Conservation (phyloP, 2,888 invertebrate genomes). For the Tyria jacobaeae region DNA sequence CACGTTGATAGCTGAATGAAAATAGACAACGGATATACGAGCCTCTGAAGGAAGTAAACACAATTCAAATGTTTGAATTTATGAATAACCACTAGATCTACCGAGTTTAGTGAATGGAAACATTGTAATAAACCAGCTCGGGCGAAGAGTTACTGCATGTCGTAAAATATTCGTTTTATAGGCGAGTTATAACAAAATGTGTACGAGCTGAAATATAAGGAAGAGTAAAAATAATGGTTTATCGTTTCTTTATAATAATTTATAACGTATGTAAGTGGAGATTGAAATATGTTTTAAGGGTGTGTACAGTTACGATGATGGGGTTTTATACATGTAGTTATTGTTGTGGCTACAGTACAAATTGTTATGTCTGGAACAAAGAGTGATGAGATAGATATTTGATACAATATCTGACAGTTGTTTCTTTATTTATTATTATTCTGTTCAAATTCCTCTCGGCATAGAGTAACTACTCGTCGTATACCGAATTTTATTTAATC, state of each 20-base stretch:
- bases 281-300: conserved; percentile 23
- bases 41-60: conserved; percentile 66
- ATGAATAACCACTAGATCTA: conserved; percentile 70
- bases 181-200: conserved; percentile 54
- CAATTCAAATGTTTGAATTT: conserved; percentile 67
- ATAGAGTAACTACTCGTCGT: too few relatives aligned
- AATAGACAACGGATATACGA: conserved; percentile 73
- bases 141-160: conserved; percentile 57
- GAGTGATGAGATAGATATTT: neutral
- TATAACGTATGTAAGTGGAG: conserved; percentile 37
- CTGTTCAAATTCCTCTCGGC: neutral
- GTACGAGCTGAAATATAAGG: conserved; percentile 41
- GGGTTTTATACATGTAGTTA: conserved; percentile 7
- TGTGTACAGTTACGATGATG: conserved; percentile 6
- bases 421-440: neutral
- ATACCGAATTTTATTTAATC: too few relatives aligned
- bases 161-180: conserved; percentile 63
- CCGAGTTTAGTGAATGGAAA: conserved; percentile 72
- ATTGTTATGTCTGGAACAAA: conserved; percentile 8
- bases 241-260: conserved; percentile 57
- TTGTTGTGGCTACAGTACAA: neutral
- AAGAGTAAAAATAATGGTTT: conserved; percentile 55
- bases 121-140: conserved; percentile 67
- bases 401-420: neutral
- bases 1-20: conserved; percentile 64